phyloP scores from a whole-genome alignment of 2,113 vertebrate genomes.

The Podarcis raffonei region DNA sequence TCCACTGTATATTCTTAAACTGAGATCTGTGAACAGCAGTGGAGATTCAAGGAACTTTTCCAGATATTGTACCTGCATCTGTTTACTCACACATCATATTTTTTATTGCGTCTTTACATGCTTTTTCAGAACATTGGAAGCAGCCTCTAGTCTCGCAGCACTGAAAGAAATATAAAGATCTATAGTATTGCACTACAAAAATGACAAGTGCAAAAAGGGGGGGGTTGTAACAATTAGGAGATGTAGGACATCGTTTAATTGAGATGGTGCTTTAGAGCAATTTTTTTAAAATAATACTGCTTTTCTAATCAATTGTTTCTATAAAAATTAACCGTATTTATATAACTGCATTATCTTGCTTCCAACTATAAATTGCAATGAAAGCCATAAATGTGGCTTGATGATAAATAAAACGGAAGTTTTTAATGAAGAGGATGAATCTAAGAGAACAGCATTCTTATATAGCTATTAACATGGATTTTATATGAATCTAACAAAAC shows the following conservation, averaged over 20 bases:
- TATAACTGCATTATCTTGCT: slow-evolving; percentile 50
- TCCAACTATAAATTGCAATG: slow-evolving; percentile 49
- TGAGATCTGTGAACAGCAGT: background rate
- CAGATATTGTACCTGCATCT: background rate
- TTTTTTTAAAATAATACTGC: slow-evolving; percentile 8
- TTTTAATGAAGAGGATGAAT: slow-evolving; percentile 54
- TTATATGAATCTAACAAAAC: slow-evolving; percentile 37
- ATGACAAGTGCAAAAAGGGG: background rate
- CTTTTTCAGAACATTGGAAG: background rate
- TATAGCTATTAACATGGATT: slow-evolving; percentile 34
- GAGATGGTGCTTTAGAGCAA: slow-evolving; percentile 36
- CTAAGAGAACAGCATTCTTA: slow-evolving; percentile 5
- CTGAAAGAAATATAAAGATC: background rate
- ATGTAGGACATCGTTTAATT: slow-evolving; percentile 58
- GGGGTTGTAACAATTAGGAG: slow-evolving; percentile 53
- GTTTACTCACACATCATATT: background rate
- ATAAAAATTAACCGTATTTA: slow-evolving; percentile 38
- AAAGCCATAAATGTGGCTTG: slow-evolving; percentile 53
- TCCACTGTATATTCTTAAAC: too few species aligned
- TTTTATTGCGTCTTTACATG: background rate
- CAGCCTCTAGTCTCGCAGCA: background rate
- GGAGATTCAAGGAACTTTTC: background rate
- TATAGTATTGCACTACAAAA: slow-evolving; percentile 17
- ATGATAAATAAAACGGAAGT: slow-evolving; percentile 45
- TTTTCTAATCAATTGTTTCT: slow-evolving; percentile 39